Base-by-base conservation (phyloP, 2,888 invertebrate species). In the Crematogaster levior region DNA sequence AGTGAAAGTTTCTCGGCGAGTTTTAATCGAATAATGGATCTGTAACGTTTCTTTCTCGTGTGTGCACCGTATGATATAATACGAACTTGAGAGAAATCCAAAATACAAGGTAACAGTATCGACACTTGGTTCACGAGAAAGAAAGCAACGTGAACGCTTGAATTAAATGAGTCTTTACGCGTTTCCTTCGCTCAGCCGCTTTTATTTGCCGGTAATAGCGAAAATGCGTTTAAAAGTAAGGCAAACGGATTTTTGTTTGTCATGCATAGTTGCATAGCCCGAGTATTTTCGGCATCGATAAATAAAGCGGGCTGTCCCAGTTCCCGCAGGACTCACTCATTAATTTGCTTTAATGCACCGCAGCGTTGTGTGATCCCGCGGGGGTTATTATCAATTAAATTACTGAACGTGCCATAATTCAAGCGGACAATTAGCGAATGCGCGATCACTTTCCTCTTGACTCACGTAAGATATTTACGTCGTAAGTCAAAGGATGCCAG, bases 321-420 rank as follows among this genome's bases (percentile, higher is more conserved):
- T 81, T 85, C 92, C 82, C 88, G 7, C 30, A 68, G 87, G 91
- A 85, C 84, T 90, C 91, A 88, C 92, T 89, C 84, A 85, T 91
- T 91, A 90, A 91, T 91, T 91, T 90, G 58, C 85, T 84, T 85
- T 91, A 91, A 91, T 91, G 88, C 82, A 85, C 75, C 84, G 66
- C 75, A 83, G 80, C 84, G 84, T 60, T 66, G 53, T 53, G 68
- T 30, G 68, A 66, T 61, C 89, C 81, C 74, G 53, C 51, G 85
- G 86, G 87, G 77, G 73, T 87, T 89, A 84, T 90, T 89, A 89
- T 87, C 90, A 88, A 91, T 92, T 91, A 88, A 90, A 91, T 91
- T 90, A 86, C 80, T 34, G 75, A 82, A 86, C 61, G 66, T 34
- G 51, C 72, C 43, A 34, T 56, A 70, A 56, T 79, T 79, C 56